Evolutionary conservation across 2,888 invertebrate genomes (phyloP).

Genomic region (Drosophila meridionalis): DNA sequence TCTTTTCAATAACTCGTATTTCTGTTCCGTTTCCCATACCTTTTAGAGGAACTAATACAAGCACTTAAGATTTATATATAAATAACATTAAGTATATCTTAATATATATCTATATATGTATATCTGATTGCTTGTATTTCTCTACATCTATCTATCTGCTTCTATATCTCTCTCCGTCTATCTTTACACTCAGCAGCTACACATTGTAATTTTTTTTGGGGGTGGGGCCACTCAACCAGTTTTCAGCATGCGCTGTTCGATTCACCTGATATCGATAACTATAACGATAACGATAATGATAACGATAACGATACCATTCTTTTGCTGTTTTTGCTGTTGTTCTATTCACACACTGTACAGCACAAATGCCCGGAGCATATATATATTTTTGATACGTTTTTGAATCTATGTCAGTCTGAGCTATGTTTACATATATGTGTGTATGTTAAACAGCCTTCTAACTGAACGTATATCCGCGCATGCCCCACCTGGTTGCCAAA

Average conservation of each 20-base stretch:
- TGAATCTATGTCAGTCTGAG: constrained; percentile 34
- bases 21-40: constrained; percentile 30
- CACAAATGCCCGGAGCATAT: constrained; percentile 14
- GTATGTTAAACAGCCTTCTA: not conserved
- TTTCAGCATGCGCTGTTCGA: constrained; percentile 32
- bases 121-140: constrained; percentile 42
- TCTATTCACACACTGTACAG: constrained; percentile 31
- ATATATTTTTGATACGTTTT: constrained; percentile 2
- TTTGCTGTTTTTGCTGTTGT: constrained; percentile 12
- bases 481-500: constrained; percentile 46
- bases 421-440: constrained; percentile 3
- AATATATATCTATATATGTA: constrained; percentile 30
- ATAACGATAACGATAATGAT: constrained; percentile 24
- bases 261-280: constrained; percentile 21
- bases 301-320: constrained; percentile 16
- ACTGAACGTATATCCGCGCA: constrained; percentile 28
- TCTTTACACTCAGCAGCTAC: constrained; percentile 15
- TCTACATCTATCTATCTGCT: constrained; percentile 21
- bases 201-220: constrained; percentile 12
- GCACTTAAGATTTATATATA: constrained; percentile 14
- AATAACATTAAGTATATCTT: not conserved
- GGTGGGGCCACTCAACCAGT: constrained; percentile 40
- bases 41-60: constrained; percentile 37
- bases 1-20: constrained; percentile 17
- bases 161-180: constrained; percentile 7